These are phyloP conservation scores for Sphaerodactylus townsendi DNA, from an alignment of 2,113 vertebrate species.

Conservation along the genomic window DNA sequence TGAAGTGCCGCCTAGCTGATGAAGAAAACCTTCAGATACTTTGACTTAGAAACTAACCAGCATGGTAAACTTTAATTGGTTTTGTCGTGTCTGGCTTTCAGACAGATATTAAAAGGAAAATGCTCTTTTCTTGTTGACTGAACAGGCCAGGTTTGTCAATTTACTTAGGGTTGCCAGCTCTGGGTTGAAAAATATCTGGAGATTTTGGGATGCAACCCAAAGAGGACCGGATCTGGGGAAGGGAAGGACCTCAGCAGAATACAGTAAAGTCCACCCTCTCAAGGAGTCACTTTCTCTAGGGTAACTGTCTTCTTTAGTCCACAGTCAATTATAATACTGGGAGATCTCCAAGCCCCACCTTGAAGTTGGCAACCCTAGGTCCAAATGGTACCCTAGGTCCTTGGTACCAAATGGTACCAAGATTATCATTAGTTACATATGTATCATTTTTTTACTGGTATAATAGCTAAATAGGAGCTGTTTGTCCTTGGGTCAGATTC, in stretches of 20 bases:
- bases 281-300: no score
- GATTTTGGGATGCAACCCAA: no score
- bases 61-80: not conserved
- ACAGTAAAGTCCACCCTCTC: no score
- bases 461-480: not conserved
- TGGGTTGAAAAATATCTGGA: no score
- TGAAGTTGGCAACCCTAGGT: no score
- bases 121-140: conserved; percentile 4
- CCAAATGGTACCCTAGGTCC: no score
- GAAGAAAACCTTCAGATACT: conserved; percentile 32
- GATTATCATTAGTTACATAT: not conserved
- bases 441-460: not conserved
- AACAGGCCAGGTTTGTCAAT: not conserved
- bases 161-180: not conserved
- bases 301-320: no score
- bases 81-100: not conserved
- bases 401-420: no score
- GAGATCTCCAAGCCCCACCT: no score
- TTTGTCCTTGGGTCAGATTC: not conserved
- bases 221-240: no score
- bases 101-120: not conserved
- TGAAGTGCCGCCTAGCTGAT: not conserved
- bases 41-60: conserved; percentile 37
- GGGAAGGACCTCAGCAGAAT: no score
- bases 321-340: no score